Percentiles rank a stretch among this genome's conserved stretches.
Evolutionary conservation across 2,888 invertebrate species (phyloP).

Genomic region (Scaptomyza flava): DNA sequence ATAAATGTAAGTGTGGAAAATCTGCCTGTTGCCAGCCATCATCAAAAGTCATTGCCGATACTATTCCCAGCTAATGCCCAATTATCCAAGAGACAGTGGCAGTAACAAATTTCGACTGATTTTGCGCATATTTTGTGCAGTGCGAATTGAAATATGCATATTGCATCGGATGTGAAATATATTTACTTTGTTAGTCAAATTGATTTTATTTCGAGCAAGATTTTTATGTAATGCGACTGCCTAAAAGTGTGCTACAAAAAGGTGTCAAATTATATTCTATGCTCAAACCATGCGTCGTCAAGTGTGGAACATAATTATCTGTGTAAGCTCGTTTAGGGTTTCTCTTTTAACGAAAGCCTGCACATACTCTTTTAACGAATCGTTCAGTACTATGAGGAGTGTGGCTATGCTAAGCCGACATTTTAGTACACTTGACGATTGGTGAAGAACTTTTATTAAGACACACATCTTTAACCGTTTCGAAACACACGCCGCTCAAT

Average conservation of each 20-base stretch:
- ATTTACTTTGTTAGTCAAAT: background rate
- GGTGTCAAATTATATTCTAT: background rate
- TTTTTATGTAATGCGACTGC: background rate
- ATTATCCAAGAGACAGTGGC: conserved; percentile 7
- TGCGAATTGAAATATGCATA: background rate
- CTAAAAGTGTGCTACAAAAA: conserved; percentile 28
- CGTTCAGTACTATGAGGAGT: background rate
- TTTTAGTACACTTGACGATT: background rate
- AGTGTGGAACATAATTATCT: background rate
- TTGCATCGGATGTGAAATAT: too few species aligned
- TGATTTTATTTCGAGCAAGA: background rate
- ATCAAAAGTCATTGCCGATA: background rate
- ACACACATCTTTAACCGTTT: conserved; percentile 1
- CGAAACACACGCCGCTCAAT: background rate
- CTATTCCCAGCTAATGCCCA: conserved; percentile 4
- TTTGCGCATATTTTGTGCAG: background rate
- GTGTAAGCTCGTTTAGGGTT: background rate
- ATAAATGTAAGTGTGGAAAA: conserved; percentile 13
- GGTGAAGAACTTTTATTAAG: background rate
- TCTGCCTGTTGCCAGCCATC: conserved; percentile 6
- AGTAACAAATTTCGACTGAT: background rate
- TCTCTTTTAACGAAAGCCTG: background rate
- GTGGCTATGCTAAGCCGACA: background rate
- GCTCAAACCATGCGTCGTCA: background rate
- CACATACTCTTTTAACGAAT: background rate